Conservation (phyloP, 2,888 invertebrate genomes). For the Cephus pygmeus region DNA sequence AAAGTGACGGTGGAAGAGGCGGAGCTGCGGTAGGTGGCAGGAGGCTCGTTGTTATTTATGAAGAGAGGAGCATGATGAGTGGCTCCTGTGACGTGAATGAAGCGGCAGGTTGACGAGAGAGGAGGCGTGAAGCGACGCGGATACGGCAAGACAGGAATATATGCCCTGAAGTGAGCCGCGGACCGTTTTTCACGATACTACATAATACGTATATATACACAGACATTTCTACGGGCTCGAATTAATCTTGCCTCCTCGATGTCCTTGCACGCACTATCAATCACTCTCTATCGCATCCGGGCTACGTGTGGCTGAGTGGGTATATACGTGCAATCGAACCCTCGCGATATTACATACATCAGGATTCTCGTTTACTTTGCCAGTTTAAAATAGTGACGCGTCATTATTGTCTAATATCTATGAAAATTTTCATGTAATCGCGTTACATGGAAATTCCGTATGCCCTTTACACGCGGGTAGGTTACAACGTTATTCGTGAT, state of each 20-base stretch:
- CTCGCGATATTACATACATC: background rate
- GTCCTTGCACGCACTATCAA: conserved; percentile 25
- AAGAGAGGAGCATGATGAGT: conserved; percentile 5
- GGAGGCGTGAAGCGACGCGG: conserved; percentile 2
- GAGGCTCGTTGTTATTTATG: conserved; percentile 4
- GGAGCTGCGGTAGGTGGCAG: background rate
- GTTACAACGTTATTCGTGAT: background rate
- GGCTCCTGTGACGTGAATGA: conserved; percentile 6
- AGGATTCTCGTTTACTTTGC: background rate
- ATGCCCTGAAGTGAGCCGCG: conserved; percentile 3
- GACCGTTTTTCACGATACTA: conserved; percentile 6
- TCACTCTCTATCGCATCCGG: conserved; percentile 18
- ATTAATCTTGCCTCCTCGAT: conserved; percentile 25
- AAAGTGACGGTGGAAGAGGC: background rate
- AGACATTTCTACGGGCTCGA: conserved; percentile 7
- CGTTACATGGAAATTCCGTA: background rate
- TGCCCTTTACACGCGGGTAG: background rate
- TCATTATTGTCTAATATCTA: background rate
- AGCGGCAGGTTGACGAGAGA: conserved; percentile 5
- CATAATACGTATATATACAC: background rate
- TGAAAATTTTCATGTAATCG: background rate
- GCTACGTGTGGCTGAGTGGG: background rate
- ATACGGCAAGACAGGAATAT: background rate
- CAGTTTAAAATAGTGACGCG: background rate
- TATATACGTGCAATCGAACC: background rate